Evolutionary conservation across 2,113 vertebrate species (phyloP), one percentile per base, ranked within the genome.

Genomic region (Rafetus swinhoei): DNA sequence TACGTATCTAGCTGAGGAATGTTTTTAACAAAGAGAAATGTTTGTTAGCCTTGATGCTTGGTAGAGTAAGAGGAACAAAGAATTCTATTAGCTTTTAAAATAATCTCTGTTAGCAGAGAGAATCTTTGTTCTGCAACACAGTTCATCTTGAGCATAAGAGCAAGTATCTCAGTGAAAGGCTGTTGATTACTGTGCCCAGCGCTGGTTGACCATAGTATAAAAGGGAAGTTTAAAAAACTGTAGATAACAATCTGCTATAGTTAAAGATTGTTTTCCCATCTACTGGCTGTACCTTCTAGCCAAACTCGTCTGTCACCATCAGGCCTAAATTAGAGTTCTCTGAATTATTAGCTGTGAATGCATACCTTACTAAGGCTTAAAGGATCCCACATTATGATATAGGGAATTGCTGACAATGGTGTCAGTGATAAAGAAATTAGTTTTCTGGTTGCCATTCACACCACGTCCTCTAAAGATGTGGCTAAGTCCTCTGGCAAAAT

Each of bases 1-100:
- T 91, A 35, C 83, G 5, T 96, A 95, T 93, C 88, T 92, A 24
- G 10, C 85, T 74, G 72, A 88, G 50, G 84, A 93, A 65, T 90
- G 93, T 94, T 95, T 94, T 96, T 92, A 95, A 82, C 3, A 57
- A 18, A n/a, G 62, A 91, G 57, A 85, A 35, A 91, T 91, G 13
- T 86, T 94, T 87, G 86, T 92, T 89, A 97, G 82, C 65, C 86
- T 94, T 87, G 90, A 90, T 89, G 81, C 86, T 88, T 85, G 59
- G 60, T 24, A 93, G 77, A 96, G 96, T 88, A 95, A 95, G 92
- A n/a, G 52, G 62, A 2, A 62, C 82, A 94, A n/a, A 13, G 9
- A 29, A 74, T 79, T 93, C 93, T 79, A 62, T 50, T 93, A 88
- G 88, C 91, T 95, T 96, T 84, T 91, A 93, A 96, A 93, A 84